Evolutionary conservation across 2,888 invertebrate genomes (phyloP).

Genomic region (Oeneis ivallda): DNA sequence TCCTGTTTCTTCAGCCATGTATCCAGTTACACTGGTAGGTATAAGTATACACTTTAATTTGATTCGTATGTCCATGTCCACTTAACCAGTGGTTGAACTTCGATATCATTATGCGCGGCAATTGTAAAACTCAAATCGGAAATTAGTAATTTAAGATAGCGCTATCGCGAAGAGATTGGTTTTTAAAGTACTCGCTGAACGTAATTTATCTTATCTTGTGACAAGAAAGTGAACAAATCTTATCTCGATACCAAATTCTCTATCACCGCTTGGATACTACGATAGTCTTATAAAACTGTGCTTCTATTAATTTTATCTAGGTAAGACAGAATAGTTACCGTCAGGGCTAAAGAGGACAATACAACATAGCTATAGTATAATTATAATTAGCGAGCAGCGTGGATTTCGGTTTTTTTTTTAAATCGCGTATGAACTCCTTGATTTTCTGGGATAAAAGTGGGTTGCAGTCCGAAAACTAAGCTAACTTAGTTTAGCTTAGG

Average conservation of each 20-base stretch:
- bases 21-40: too few species aligned
- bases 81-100: neutral
- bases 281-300: neutral
- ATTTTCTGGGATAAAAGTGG: too few species aligned
- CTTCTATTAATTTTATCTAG: neutral
- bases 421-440: neutral
- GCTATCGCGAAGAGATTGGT: neutral
- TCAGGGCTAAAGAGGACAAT: neutral
- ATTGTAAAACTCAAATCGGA: conserved; percentile 8
- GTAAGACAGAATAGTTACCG: too few species aligned
- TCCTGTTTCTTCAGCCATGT: too few species aligned
- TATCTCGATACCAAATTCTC: neutral
- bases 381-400: neutral
- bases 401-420: too few species aligned
- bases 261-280: conserved; percentile 11
- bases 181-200: neutral
- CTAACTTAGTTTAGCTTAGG: too few species aligned
- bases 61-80: too few species aligned
- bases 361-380: neutral
- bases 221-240: neutral
- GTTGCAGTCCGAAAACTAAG: too few species aligned
- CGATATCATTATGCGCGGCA: neutral
- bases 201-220: conserved; percentile 3
- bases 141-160: conserved; percentile 12
- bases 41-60: too few species aligned